These are phyloP conservation scores for Macrobrachium nipponense DNA, from an alignment of 1,140 invertebrate genomes.

Conservation along the genomic window DNA sequence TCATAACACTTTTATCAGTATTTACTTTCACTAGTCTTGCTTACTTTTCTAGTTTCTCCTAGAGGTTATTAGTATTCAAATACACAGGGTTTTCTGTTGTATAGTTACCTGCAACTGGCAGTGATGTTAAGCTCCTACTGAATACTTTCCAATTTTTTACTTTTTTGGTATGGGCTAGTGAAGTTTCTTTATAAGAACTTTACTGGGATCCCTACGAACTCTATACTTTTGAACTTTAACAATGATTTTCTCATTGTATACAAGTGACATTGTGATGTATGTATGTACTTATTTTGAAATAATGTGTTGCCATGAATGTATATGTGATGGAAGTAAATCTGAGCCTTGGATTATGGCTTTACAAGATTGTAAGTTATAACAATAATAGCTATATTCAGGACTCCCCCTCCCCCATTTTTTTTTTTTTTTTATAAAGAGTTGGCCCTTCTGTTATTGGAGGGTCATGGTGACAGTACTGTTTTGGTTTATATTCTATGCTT, in stretches of 20 bases:
- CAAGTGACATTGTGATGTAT: constrained; percentile 54
- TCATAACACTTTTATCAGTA: constrained; percentile 36
- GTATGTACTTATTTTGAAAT: constrained; percentile 42
- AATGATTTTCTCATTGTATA: constrained; percentile 34
- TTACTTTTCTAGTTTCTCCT: constrained; percentile 6
- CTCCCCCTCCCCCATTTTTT: background rate
- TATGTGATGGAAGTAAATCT: constrained; percentile 17
- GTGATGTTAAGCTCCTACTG: too few relatives aligned
- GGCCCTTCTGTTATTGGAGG: background rate
- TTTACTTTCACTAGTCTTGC: constrained; percentile 54
- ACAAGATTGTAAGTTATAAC: background rate
- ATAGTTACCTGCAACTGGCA: too few relatives aligned
- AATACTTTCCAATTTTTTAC: constrained; percentile 32
- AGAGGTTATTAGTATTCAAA: background rate
- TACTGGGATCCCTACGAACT: constrained; percentile 31
- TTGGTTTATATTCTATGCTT: constrained; percentile 49
- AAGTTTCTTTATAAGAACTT: background rate
- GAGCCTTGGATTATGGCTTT: constrained; percentile 1
- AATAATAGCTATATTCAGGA: background rate
- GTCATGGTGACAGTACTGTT: constrained; percentile 28
- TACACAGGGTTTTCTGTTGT: constrained; percentile 6
- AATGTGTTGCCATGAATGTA: constrained; percentile 52
- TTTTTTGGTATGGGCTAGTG: background rate
- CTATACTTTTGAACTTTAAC: constrained; percentile 44
- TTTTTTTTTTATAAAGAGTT: constrained; percentile 24